Percentiles rank a stretch among this genome's conserved stretches.
Evolutionary conservation across 1,140 invertebrate species (phyloP).

Genomic region (Drosophila athabasca): DNA sequence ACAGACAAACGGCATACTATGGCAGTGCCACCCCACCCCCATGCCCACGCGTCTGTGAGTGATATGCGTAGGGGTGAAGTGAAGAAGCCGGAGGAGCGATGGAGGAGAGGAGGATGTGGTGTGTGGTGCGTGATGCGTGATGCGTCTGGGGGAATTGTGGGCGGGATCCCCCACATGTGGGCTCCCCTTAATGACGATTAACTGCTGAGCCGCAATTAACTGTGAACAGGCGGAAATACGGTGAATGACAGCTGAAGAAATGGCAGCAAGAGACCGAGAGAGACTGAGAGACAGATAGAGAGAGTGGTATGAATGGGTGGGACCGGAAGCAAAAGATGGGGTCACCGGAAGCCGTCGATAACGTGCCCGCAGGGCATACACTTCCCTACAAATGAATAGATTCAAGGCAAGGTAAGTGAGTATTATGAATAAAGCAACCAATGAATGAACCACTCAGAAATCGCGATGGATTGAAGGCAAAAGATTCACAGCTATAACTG

Average conservation of each 20-base stretch:
- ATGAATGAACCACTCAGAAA: no score
- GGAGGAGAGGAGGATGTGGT: constrained; percentile 1
- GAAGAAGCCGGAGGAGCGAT: background rate
- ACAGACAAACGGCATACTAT: constrained; percentile 76
- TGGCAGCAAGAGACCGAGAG: background rate
- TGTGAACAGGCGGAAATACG: constrained; percentile 78
- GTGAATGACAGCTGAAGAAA: constrained; percentile 52
- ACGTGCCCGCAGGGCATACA: no score
- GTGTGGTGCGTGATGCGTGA: background rate
- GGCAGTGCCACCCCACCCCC: constrained; percentile 10
- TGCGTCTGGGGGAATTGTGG: background rate
- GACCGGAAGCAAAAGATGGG: no score
- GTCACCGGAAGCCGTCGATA: no score
- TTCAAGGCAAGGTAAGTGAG: background rate
- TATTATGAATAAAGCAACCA: no score
- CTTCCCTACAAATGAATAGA: no score
- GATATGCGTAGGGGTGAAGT: constrained; percentile 49
- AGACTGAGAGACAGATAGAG: background rate
- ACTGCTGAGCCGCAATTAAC: constrained; percentile 79
- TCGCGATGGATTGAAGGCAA: background rate
- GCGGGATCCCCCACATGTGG: constrained; percentile 37
- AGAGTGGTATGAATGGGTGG: no score
- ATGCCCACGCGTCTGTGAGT: constrained; percentile 49
- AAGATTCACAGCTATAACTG: no score
- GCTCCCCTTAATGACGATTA: constrained; percentile 70